phyloP scores from a whole-genome alignment of 2,888 invertebrate genomes.

The Heliconius charithonia region DNA sequence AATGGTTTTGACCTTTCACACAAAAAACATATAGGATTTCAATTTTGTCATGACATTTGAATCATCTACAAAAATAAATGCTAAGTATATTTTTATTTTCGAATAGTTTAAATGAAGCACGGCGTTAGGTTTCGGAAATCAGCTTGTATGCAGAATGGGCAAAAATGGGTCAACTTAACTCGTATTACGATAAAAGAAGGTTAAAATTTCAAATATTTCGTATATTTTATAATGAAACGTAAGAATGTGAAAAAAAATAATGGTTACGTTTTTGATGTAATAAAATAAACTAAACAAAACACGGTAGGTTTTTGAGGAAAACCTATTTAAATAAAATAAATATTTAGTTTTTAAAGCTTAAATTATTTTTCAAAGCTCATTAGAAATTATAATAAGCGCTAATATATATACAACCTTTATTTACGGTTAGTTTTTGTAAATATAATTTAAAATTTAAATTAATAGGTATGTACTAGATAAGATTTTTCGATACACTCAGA shows the following conservation, averaged over 20 bases:
- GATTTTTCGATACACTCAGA: neutral
- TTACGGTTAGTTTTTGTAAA: neutral
- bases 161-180: no score
- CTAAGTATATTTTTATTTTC: neutral
- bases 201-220: neutral
- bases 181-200: no score
- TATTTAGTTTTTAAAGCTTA: neutral
- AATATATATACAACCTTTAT: neutral
- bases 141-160: neutral
- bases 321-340: neutral
- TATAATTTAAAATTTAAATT: slow-evolving; percentile 10
- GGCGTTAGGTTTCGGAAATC: neutral
- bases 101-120: neutral
- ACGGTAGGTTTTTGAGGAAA: neutral
- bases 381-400: slow-evolving; percentile 22
- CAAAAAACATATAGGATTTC: slow-evolving; percentile 22
- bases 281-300: neutral
- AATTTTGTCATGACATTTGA: slow-evolving; percentile 22
- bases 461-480: neutral
- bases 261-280: neutral
- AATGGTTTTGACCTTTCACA: slow-evolving; percentile 34
- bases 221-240: neutral
- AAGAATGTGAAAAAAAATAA: neutral
- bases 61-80: neutral
- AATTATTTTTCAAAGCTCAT: neutral